Conservation (phyloP, 1,140 invertebrate genomes). For the Drosophila santomea region DNA sequence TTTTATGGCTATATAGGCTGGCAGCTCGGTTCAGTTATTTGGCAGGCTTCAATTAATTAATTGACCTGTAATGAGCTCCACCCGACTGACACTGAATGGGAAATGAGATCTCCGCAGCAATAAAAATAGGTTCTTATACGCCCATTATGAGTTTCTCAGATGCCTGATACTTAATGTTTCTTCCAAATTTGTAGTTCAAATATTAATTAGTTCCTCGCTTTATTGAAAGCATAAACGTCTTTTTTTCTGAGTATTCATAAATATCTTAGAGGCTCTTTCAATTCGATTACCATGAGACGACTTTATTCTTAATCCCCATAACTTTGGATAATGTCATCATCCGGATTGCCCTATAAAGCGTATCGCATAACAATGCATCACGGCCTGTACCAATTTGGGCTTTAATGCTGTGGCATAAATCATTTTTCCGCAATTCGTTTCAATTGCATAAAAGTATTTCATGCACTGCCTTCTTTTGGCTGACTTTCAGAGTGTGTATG, state of each 20-base stretch:
- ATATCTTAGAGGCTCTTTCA: not conserved
- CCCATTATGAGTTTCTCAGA: conserved; percentile 1
- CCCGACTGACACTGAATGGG: conserved; percentile 28
- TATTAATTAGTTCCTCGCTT: not conserved
- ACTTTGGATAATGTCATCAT: conserved; percentile 37
- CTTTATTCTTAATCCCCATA: conserved; percentile 8
- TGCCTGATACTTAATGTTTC: not conserved
- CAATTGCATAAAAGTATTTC: conserved; percentile 79
- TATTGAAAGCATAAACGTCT: too few species aligned
- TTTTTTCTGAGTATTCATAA: too few species aligned
- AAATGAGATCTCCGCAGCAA: not conserved
- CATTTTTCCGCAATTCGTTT: conserved; percentile 73
- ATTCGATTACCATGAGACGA: not conserved
- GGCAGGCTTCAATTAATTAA: conserved; percentile 61
- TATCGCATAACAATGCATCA: conserved; percentile 56
- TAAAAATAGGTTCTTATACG: conserved; percentile 6
- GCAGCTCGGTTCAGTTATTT: conserved; percentile 19
- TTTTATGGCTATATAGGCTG: conserved; percentile 51
- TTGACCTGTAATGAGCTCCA: conserved; percentile 54
- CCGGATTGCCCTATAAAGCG: conserved; percentile 29
- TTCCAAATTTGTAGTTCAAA: not conserved
- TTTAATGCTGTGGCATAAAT: conserved; percentile 77
- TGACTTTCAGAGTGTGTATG: conserved; percentile 1
- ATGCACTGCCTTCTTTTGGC: conserved; percentile 36
- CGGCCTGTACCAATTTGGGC: conserved; percentile 65